Conservation (phyloP, 2,888 invertebrate species). For the Aleiodes alternator region DNA sequence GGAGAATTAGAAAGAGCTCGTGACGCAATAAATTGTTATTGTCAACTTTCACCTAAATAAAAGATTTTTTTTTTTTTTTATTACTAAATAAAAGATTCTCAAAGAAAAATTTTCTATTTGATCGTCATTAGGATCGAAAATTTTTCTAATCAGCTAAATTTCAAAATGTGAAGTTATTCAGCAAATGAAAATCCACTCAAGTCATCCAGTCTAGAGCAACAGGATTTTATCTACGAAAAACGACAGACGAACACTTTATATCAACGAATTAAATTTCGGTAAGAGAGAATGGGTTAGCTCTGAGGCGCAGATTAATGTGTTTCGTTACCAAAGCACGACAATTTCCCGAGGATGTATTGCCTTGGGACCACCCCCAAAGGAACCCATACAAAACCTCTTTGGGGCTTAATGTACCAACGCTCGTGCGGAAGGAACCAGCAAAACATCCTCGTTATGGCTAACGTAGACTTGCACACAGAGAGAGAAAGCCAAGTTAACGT, state of each 20-base stretch:
- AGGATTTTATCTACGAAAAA: too few relatives aligned
- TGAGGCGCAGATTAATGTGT: conserved; percentile 57
- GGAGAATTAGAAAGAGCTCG: too few relatives aligned
- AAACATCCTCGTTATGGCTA: conserved; percentile 50
- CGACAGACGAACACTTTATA: conserved; percentile 33
- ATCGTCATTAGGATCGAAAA: too few relatives aligned
- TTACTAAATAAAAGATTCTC: too few relatives aligned
- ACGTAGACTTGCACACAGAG: conserved; percentile 6
- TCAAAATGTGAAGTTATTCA: too few relatives aligned
- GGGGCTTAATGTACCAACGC: conserved; percentile 54
- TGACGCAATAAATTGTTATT: too few relatives aligned
- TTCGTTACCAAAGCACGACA: conserved; percentile 58
- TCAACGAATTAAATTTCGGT: conserved; percentile 55
- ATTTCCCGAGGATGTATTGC: conserved; percentile 57
- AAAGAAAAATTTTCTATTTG: too few relatives aligned
- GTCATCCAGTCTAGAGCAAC: background rate
- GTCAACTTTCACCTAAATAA: too few relatives aligned
- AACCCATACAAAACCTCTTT: conserved; percentile 49
- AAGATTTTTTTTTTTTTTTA: too few relatives aligned
- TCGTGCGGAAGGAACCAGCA: conserved; percentile 45
- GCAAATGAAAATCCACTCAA: too few relatives aligned
- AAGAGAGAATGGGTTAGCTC: conserved; percentile 56
- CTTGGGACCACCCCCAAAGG: conserved; percentile 33
- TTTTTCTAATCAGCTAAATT: too few relatives aligned
- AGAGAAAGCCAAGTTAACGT: conserved; percentile 41